These are phyloP conservation scores for Metopia argyrocephala DNA, from an alignment of 2,888 invertebrate genomes.

Conservation along the genomic window DNA sequence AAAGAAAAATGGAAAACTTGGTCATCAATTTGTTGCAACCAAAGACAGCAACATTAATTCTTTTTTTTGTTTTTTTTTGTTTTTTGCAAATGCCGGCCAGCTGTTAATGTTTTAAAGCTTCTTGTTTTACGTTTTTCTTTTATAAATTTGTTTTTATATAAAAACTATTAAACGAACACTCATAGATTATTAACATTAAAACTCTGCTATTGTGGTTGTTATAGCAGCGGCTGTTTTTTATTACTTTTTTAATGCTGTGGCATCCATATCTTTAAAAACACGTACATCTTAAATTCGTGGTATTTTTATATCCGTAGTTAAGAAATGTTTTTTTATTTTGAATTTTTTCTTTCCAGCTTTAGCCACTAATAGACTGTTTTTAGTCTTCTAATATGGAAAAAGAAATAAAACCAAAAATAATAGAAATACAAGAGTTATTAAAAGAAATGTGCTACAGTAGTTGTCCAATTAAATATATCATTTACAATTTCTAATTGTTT, in stretches of 20 bases:
- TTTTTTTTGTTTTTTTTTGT: conserved; percentile 11
- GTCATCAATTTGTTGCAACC: conserved; percentile 62
- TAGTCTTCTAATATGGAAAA: no score
- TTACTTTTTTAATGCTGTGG: conserved; percentile 13
- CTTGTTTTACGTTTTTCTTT: conserved; percentile 58
- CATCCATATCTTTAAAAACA: conserved; percentile 49
- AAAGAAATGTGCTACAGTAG: no score
- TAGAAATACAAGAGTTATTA: no score
- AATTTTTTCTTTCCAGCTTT: background rate
- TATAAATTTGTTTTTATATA: background rate
- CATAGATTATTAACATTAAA: conserved; percentile 43
- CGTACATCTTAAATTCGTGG: conserved; percentile 63
- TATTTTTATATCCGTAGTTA: conserved; percentile 53
- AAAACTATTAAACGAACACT: conserved; percentile 30
- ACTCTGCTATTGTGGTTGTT: background rate
- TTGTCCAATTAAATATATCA: no score
- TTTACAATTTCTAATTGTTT: no score
- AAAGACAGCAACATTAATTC: conserved; percentile 41
- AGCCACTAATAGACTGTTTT: background rate
- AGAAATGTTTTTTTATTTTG: conserved; percentile 2
- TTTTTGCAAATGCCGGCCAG: conserved; percentile 18
- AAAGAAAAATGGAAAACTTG: conserved; percentile 52
- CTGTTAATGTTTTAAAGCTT: conserved; percentile 57
- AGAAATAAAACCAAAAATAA: no score
- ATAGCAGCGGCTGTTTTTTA: background rate